Conservation (phyloP, 2,888 invertebrate genomes). For the Drosophila kanekoi region DNA sequence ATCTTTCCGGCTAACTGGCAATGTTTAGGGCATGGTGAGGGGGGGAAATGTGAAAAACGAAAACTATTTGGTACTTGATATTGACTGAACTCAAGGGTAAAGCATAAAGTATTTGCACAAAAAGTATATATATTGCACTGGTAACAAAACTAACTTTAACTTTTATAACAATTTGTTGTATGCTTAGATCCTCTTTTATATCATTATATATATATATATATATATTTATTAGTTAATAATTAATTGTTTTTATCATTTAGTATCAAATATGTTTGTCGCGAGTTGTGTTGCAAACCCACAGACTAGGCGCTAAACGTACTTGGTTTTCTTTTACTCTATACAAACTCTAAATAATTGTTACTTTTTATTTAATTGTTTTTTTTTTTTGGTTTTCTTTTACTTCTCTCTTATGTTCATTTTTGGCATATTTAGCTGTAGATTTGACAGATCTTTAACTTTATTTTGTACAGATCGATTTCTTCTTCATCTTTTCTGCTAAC, state of each 20-base stretch:
- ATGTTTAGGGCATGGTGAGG: slow-evolving; percentile 8
- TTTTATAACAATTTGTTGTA: slow-evolving; percentile 78
- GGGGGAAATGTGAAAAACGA: background rate
- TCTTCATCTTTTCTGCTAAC: slow-evolving; percentile 24
- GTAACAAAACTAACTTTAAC: slow-evolving; percentile 78
- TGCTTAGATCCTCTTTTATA: slow-evolving; percentile 62
- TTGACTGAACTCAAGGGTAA: slow-evolving; percentile 54
- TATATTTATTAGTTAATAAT: slow-evolving; percentile 68
- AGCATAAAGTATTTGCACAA: slow-evolving; percentile 51
- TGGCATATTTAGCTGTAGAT: slow-evolving; percentile 85
- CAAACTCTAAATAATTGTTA: slow-evolving; percentile 79
- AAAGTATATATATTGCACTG: slow-evolving; percentile 70
- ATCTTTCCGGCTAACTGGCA: slow-evolving; percentile 29
- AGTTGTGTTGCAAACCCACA: slow-evolving; percentile 55
- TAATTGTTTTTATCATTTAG: slow-evolving; percentile 69
- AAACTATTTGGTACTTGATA: slow-evolving; percentile 28
- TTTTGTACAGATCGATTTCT: slow-evolving; percentile 65
- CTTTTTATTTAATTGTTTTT: slow-evolving; percentile 43
- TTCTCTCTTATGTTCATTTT: slow-evolving; percentile 64
- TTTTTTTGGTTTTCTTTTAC: slow-evolving; percentile 21
- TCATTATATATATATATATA: slow-evolving; percentile 47
- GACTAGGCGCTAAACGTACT: slow-evolving; percentile 75
- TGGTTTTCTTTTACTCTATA: slow-evolving; percentile 64
- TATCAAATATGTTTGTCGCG: slow-evolving; percentile 74
- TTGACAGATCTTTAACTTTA: slow-evolving; percentile 70